Percentiles rank a stretch among this genome's conserved stretches.
These are phyloP conservation scores for Drosophila glabriapex DNA, from an alignment of 2,888 invertebrate genomes.

Conservation along the genomic window DNA sequence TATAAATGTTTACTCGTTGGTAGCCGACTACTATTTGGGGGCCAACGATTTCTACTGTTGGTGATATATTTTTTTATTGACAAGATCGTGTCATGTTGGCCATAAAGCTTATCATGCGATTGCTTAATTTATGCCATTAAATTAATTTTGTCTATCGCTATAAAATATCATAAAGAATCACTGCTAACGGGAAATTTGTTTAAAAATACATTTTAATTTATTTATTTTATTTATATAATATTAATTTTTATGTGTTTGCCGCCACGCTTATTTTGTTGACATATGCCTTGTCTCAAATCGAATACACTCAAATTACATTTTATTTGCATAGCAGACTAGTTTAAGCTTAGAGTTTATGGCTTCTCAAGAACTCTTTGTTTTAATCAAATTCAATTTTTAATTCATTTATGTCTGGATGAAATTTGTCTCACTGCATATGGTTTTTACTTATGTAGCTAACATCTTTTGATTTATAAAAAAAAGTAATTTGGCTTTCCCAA, in stretches of 20 bases:
- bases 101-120: slow-evolving; percentile 32
- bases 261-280: neutral
- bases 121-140: slow-evolving; percentile 50
- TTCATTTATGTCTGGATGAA: slow-evolving; percentile 4
- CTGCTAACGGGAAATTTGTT: slow-evolving; percentile 35
- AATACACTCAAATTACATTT: slow-evolving; percentile 29
- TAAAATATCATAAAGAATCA: slow-evolving; percentile 12
- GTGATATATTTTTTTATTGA: slow-evolving; percentile 17
- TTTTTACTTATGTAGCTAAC: neutral
- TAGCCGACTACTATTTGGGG: slow-evolving; percentile 11
- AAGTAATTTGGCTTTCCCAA: slow-evolving; percentile 6
- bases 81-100: slow-evolving; percentile 34
- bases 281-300: neutral
- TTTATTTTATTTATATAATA: neutral
- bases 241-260: neutral
- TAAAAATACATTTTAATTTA: neutral
- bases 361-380: slow-evolving; percentile 41
- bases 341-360: slow-evolving; percentile 7
- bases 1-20: slow-evolving; percentile 11
- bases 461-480: neutral
- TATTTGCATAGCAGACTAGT: slow-evolving; percentile 13
- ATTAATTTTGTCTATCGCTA: slow-evolving; percentile 39
- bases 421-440: slow-evolving; percentile 22
- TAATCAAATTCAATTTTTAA: slow-evolving; percentile 9
- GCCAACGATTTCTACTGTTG: slow-evolving; percentile 16